phyloP scores from a whole-genome alignment of 2,888 invertebrate species.

The Eupithecia exiguata region DNA sequence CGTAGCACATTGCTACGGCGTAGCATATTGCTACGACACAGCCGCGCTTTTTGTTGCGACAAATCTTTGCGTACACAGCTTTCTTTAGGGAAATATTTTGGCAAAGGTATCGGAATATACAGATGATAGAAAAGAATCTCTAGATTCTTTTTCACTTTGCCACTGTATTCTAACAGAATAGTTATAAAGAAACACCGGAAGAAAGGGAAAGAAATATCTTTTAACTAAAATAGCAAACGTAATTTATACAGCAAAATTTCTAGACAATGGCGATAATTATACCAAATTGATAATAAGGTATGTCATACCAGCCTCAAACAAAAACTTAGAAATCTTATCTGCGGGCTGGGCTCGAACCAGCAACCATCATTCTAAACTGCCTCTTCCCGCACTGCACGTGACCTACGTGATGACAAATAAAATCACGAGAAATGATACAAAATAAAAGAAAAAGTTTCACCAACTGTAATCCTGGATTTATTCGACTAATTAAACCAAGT shows the following conservation, averaged over 20 bases:
- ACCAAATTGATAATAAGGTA: too few relatives aligned
- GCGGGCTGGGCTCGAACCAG: neutral
- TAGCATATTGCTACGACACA: conserved; percentile 10
- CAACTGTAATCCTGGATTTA: neutral
- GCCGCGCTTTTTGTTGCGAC: neutral
- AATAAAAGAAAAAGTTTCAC: neutral
- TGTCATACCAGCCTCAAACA: neutral
- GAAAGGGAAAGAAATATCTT: too few relatives aligned
- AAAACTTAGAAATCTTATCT: neutral
- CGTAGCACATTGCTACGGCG: conserved; percentile 15
- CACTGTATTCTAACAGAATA: too few relatives aligned
- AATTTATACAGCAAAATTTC: too few relatives aligned
- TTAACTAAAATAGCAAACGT: too few relatives aligned
- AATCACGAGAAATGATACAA: neutral
- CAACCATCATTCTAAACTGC: neutral
- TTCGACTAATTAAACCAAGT: neutral
- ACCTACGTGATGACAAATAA: neutral
- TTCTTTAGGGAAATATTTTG: neutral
- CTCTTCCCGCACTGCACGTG: neutral
- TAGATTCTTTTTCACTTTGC: neutral
- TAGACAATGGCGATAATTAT: too few relatives aligned
- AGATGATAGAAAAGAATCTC: too few relatives aligned
- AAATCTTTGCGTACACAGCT: neutral
- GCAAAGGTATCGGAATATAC: neutral
- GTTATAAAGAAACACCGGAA: too few relatives aligned